Evolutionary conservation across 2,888 invertebrate species (phyloP).

Genomic region (Creontiades dilutus): DNA sequence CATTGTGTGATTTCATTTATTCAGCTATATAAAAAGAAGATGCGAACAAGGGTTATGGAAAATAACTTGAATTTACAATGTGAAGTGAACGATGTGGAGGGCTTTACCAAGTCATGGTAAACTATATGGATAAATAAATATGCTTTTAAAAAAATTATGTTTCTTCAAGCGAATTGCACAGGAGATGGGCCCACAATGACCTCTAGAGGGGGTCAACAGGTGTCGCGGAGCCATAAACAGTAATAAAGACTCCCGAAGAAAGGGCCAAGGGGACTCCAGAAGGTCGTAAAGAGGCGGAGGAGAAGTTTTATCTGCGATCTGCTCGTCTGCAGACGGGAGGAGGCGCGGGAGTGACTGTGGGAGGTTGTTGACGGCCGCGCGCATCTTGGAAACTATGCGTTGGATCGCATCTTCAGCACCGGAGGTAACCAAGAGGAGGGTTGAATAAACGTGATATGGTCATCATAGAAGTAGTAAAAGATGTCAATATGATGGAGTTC

Average conservation of each 20-base stretch:
- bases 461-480: no score
- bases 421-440: no score
- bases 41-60: no score
- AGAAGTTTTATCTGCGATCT: constrained; percentile 26
- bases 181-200: background rate
- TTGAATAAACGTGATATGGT: no score
- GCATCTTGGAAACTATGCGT: background rate
- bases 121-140: background rate
- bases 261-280: background rate
- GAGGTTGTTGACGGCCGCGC: background rate
- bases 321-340: background rate
- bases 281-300: constrained; percentile 4
- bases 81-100: no score
- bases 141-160: background rate
- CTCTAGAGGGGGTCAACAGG: constrained; percentile 29
- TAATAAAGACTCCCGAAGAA: constrained; percentile 26
- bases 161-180: background rate
- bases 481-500: no score
- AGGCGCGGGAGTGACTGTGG: background rate
- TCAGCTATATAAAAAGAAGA: no score
- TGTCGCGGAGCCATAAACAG: constrained; percentile 24
- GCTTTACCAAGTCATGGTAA: no score
- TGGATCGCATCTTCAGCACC: no score
- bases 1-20: no score
- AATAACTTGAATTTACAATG: no score